phyloP scores from a whole-genome alignment of 2,113 vertebrate species.

The Micromys minutus region DNA sequence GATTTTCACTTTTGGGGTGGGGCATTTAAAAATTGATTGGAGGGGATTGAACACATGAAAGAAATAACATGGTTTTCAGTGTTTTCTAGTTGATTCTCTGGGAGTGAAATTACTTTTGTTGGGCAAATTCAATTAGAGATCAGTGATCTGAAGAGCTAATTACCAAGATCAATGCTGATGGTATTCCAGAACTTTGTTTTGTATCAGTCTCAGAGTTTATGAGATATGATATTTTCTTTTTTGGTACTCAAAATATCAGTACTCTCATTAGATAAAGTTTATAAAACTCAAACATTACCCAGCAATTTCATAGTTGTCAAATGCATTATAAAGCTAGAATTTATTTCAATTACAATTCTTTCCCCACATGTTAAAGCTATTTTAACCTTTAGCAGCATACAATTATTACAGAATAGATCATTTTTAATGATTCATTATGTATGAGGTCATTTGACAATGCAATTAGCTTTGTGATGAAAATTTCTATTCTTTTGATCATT shows the following conservation, averaged over 20 bases:
- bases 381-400: constrained; percentile 74
- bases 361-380: constrained; percentile 64
- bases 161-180: constrained; percentile 45
- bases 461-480: constrained; percentile 81
- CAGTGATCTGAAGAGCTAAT: constrained; percentile 68
- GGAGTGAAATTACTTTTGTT: constrained; percentile 41
- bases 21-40: not conserved
- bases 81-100: constrained; percentile 28
- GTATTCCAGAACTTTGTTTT: constrained; percentile 37
- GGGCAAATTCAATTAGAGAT: constrained; percentile 54
- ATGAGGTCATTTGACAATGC: constrained; percentile 75
- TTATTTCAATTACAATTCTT: constrained; percentile 75
- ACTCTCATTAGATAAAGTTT: constrained; percentile 61
- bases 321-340: constrained; percentile 66
- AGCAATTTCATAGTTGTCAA: constrained; percentile 65
- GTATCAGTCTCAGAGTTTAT: constrained; percentile 30
- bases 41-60: not conserved
- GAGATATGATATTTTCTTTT: constrained; percentile 28
- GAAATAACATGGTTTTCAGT: not conserved
- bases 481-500: constrained; percentile 81
- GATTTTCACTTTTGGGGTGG: not conserved
- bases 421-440: constrained; percentile 78
- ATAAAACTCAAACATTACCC: constrained; percentile 59
- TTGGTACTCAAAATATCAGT: not conserved
- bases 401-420: constrained; percentile 75